These are phyloP conservation scores for Nothocercus julius DNA, from an alignment of 2,113 vertebrate species.

Conservation along the genomic window DNA sequence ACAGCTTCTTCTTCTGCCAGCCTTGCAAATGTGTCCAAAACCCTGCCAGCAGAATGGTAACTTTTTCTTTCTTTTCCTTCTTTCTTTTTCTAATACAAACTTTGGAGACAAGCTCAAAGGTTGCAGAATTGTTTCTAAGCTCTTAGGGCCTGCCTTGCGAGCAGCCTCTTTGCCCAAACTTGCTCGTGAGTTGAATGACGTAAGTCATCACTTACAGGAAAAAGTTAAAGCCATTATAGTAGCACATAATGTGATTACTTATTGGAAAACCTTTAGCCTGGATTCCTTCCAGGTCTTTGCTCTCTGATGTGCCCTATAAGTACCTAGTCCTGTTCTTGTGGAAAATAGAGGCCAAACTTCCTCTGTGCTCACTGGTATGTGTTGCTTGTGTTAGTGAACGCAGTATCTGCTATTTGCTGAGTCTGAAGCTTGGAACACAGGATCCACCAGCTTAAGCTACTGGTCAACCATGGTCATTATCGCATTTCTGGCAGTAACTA, in stretches of 20 bases:
- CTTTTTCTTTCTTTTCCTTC: not conserved
- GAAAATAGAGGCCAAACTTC: not conserved
- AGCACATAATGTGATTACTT: not conserved
- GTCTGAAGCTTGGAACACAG: not conserved
- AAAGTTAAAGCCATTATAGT: not conserved
- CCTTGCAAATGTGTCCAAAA: not conserved
- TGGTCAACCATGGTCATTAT: not conserved
- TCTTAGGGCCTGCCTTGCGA: not conserved
- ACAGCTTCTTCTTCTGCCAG: not conserved
- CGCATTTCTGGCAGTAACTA: constrained; percentile 39
- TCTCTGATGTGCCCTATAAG: not conserved
- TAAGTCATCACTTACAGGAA: constrained; percentile 11
- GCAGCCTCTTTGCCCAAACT: constrained; percentile 21
- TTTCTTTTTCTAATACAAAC: not conserved
- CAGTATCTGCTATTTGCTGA: not conserved
- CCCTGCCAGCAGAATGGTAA: not conserved
- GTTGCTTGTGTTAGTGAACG: not conserved
- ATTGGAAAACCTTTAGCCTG: constrained; percentile 7
- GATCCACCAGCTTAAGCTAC: constrained; percentile 15
- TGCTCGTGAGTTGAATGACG: not conserved
- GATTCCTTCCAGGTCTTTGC: constrained; percentile 3
- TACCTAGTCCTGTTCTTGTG: not conserved
- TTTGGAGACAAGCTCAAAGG: not conserved
- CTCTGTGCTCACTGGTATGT: not conserved
- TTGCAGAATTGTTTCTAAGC: not conserved